Evolutionary conservation across 2,888 invertebrate genomes (phyloP).

Genomic region (Drosophila gaucha): DNA sequence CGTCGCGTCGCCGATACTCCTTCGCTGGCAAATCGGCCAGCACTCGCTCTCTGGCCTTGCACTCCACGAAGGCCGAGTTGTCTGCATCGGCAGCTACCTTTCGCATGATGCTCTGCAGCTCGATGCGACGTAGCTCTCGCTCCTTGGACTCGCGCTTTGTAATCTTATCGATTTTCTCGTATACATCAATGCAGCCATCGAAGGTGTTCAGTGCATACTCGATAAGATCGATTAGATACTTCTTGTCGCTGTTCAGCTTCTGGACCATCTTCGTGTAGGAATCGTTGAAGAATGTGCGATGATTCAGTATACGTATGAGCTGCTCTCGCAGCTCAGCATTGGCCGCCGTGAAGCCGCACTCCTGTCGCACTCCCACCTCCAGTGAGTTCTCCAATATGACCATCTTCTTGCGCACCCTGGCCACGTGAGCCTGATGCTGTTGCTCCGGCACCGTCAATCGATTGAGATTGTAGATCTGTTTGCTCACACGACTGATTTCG

Average conservation of each 20-base stretch:
- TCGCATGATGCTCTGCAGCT: constrained; percentile 82
- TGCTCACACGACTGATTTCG: constrained; percentile 78
- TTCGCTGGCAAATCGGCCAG: constrained; percentile 81
- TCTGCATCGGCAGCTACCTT: constrained; percentile 80
- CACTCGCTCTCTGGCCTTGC: constrained; percentile 73
- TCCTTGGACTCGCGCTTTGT: constrained; percentile 75
- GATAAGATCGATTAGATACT: constrained; percentile 83
- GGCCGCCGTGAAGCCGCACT: constrained; percentile 80
- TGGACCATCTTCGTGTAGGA: constrained; percentile 82
- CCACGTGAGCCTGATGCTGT: constrained; percentile 80
- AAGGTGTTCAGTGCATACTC: constrained; percentile 83
- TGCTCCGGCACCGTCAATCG: constrained; percentile 81
- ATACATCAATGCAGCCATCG: constrained; percentile 82
- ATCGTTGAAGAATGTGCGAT: constrained; percentile 81
- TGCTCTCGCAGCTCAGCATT: constrained; percentile 79
- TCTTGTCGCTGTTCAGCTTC: constrained; percentile 82
- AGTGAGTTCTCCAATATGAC: constrained; percentile 82
- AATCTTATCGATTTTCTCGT: constrained; percentile 81
- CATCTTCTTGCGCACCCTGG: constrained; percentile 72
- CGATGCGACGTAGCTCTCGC: constrained; percentile 76
- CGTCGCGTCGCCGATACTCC: constrained; percentile 81
- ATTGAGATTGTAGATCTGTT: constrained; percentile 81
- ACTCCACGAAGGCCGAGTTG: constrained; percentile 75
- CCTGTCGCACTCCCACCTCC: constrained; percentile 81
- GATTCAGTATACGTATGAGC: constrained; percentile 78